A percentile compares a stretch with the other conserved stretches of the same genome.
These are phyloP conservation scores for Pseudochirops corinnae DNA, from an alignment of 2,797 vertebrate species.

Conservation along the genomic window DNA sequence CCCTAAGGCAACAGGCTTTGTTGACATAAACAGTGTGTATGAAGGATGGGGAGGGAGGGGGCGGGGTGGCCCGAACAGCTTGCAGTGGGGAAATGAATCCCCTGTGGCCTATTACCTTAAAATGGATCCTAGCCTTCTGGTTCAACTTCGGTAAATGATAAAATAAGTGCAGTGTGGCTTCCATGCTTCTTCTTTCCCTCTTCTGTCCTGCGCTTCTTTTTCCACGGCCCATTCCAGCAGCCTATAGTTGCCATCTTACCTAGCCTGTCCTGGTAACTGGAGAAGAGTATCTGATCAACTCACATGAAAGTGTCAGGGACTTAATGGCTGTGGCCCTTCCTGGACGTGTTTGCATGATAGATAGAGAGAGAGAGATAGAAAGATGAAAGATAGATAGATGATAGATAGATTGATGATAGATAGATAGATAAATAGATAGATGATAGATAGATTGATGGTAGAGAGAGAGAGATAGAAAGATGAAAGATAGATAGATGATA, in stretches of 20 bases:
- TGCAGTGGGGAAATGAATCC: not conserved
- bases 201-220: constrained; percentile 23
- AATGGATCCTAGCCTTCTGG: not conserved
- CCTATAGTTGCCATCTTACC: not conserved
- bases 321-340: constrained; percentile 47
- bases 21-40: constrained; percentile 76
- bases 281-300: constrained; percentile 59
- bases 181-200: not conserved
- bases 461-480: too few relatives aligned
- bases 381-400: too few relatives aligned
- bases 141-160: not conserved
- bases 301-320: constrained; percentile 36
- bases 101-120: not conserved
- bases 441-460: too few relatives aligned
- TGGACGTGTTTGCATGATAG: not conserved
- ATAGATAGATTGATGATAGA: too few relatives aligned
- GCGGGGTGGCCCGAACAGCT: not conserved
- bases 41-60: not conserved
- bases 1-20: constrained; percentile 60
- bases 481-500: too few relatives aligned
- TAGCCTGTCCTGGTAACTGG: constrained; percentile 37
- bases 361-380: not conserved
- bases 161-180: not conserved
- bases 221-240: not conserved
- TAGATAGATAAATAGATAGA: too few relatives aligned